Base-by-base conservation (phyloP, 2,113 vertebrate genomes). In the Ornithorhynchus anatinus region DNA sequence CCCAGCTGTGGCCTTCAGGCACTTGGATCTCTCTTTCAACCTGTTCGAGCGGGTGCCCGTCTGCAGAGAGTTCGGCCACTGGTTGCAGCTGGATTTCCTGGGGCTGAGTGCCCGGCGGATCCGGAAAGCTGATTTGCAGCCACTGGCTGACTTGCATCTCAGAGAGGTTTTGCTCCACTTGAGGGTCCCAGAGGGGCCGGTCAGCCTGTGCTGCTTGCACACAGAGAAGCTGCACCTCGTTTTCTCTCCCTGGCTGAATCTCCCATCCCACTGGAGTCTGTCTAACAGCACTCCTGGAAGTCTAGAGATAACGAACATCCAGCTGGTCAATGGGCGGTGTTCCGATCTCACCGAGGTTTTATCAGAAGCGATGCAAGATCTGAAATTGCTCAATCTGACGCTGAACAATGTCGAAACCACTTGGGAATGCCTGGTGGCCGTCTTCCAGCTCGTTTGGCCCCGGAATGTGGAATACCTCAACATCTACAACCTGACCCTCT, bases 21-120 rank as follows among this genome's bases (percentile, higher is more conserved):
- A 90, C 48, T 83, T 99, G 36, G 95, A 97, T 77, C 78, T 99
- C 73, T 91, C 93, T 19, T 91, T 79, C 67, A 98, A 97, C 79
- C 31, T 62, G 16, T 96, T 96, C 70, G 42, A 45, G 32, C 42
- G 29, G 16, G 80, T 95, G 81, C 93, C 92, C 5, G 69, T 97
- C 12, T 95, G 94, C 38, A 71, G 64, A 19, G 92, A 94, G 51
- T 95, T 96, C 22, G 66, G 79, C 8, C 85, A 72, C n/a, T 77
- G 96, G 66, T 56, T 71, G 27, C 79, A 20, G 33, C 79, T 99
- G 77, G 59, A 94, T 51, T 92, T 88, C 69, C 85, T 97, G 51
- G 92, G 91, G 15, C 27, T 99, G 72, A 94, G 92, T 76, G 90
- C 91, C 12, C 81, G n/a, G 0, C 66, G 58, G 20, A 86, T 97